Percentiles rank a stretch among this genome's conserved stretches.
These are phyloP conservation scores for Tinea trinotella DNA, from an alignment of 2,888 invertebrate species.

Conservation along the genomic window DNA sequence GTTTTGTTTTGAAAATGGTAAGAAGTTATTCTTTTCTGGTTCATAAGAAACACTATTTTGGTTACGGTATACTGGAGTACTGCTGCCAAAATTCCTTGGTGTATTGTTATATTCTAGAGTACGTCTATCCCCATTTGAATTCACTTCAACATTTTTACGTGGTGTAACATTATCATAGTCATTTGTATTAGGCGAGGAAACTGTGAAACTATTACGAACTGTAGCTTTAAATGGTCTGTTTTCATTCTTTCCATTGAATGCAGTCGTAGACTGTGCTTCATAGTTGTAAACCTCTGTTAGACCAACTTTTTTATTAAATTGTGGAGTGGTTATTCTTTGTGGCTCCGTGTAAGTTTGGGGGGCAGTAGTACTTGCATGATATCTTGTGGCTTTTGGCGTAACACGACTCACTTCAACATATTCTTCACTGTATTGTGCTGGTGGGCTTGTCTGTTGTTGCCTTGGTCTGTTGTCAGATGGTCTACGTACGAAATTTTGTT, in stretches of 20 bases:
- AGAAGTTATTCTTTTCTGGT: slow-evolving; percentile 52
- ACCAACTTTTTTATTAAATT: slow-evolving; percentile 54
- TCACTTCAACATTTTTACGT: slow-evolving; percentile 33
- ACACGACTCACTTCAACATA: slow-evolving; percentile 63
- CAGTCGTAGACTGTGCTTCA: slow-evolving; percentile 53
- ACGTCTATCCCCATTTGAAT: slow-evolving; percentile 25
- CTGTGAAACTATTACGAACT: slow-evolving; percentile 50
- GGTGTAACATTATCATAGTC: slow-evolving; percentile 37
- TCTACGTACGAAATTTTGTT: slow-evolving; percentile 11
- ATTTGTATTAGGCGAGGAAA: slow-evolving; percentile 23
- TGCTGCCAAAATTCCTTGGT: slow-evolving; percentile 36
- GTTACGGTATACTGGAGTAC: slow-evolving; percentile 47
- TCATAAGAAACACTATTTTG: slow-evolving; percentile 58
- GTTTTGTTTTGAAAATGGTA: slow-evolving; percentile 41
- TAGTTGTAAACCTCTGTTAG: slow-evolving; percentile 60
- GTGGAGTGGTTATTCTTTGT: slow-evolving; percentile 24
- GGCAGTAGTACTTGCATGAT: slow-evolving; percentile 35
- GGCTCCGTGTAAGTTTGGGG: slow-evolving; percentile 42
- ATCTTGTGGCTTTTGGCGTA: slow-evolving; percentile 47
- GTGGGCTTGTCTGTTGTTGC: slow-evolving; percentile 25
- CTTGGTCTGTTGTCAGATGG: slow-evolving; percentile 7
- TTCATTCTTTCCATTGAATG: slow-evolving; percentile 41
- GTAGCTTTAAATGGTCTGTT: slow-evolving; percentile 42
- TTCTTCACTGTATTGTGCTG: slow-evolving; percentile 50
- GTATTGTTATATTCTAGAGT: slow-evolving; percentile 38